Conservation (phyloP, 2,113 vertebrate species). For the Thoracochromis brauschi region DNA sequence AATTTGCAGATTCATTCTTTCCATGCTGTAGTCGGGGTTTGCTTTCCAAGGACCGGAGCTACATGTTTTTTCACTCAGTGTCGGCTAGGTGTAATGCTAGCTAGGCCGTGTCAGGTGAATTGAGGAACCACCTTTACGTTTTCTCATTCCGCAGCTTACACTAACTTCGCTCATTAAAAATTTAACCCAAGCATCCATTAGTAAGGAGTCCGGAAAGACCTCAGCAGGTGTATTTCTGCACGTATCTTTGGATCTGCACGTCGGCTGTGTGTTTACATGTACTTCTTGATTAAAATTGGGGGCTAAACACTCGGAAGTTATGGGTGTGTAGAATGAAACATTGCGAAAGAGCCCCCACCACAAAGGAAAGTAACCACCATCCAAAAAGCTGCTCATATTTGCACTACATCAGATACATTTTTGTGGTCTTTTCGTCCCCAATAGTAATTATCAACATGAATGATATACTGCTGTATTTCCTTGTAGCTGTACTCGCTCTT, state of each 20-base stretch:
- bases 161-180: neutral
- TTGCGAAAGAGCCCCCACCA: neutral
- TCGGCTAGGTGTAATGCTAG: neutral
- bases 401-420: neutral
- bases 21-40: neutral
- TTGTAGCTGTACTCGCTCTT: neutral
- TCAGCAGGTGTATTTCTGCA: neutral
- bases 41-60: fast-evolving
- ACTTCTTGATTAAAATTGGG: too few species aligned
- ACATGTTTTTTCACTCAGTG: neutral
- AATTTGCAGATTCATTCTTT: neutral
- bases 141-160: neutral
- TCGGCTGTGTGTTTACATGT: neutral
- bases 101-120: conserved; percentile 29
- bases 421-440: neutral
- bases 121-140: conserved; percentile 7
- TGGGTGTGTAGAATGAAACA: neutral
- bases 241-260: neutral
- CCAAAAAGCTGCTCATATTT: neutral
- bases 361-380: neutral
- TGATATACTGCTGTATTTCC: neutral
- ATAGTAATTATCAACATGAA: neutral
- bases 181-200: neutral
- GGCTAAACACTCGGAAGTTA: neutral
- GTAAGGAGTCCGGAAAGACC: neutral